phyloP scores from a whole-genome alignment of 1,140 invertebrate genomes.

The Theocolax elegans region DNA sequence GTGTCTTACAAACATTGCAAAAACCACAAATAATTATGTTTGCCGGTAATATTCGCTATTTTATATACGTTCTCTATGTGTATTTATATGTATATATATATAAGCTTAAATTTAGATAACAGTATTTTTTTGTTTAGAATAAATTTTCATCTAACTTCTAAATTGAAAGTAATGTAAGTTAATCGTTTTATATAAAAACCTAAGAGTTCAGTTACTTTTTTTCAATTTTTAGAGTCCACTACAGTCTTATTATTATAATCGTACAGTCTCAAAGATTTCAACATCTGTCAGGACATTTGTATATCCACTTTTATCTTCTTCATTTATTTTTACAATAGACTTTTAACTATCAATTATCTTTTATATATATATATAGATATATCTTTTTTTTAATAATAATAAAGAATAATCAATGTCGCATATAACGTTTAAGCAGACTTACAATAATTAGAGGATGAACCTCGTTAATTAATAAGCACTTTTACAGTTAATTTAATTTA shows the following conservation, averaged over 20 bases:
- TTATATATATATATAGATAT: too few species aligned
- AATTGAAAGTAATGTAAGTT: slow-evolving; percentile 4
- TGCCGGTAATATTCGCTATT: slow-evolving; percentile 3
- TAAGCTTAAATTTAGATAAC: slow-evolving; percentile 14
- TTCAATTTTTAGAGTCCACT: background rate
- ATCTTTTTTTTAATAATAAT: too few species aligned
- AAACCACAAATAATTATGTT: slow-evolving; percentile 21
- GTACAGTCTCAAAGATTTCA: slow-evolving; percentile 20
- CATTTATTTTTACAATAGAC: too few species aligned
- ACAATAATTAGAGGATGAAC: slow-evolving; percentile 15
- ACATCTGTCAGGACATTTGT: slow-evolving; percentile 11
- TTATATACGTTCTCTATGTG: too few species aligned
- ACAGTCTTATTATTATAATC: slow-evolving; percentile 26
- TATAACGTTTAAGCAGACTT: slow-evolving; percentile 25
- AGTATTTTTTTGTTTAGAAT: slow-evolving; percentile 1
- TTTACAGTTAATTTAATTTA: slow-evolving; percentile 31
- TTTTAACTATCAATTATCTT: too few species aligned
- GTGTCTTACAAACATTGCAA: slow-evolving; percentile 30
- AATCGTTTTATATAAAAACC: slow-evolving; percentile 1
- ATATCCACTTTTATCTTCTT: background rate
- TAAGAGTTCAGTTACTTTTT: too few species aligned
- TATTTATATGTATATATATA: too few species aligned
- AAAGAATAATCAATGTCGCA: slow-evolving; percentile 13
- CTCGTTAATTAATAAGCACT: slow-evolving; percentile 20
- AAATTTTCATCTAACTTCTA: background rate